Percentiles rank a stretch among this genome's conserved stretches.
Conservation (phyloP, 2,797 vertebrate genomes). For the Chloroceryle amazona region DNA sequence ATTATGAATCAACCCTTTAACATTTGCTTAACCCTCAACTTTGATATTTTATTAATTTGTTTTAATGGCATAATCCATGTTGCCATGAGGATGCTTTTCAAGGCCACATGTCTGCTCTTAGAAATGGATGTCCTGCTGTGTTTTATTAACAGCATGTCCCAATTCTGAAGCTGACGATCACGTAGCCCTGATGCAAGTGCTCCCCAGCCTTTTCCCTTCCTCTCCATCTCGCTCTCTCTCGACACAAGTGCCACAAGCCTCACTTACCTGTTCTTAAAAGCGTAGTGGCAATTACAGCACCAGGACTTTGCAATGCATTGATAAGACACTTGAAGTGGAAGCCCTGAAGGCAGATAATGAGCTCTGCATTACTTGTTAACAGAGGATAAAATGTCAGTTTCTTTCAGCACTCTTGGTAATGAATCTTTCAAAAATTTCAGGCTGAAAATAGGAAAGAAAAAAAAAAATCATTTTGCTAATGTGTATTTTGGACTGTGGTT, state of each 20-base stretch:
- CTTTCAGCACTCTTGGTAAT: not conserved
- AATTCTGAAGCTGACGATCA: not conserved
- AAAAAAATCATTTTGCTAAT: not conserved
- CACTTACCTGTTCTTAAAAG: not conserved
- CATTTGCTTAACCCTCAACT: not conserved
- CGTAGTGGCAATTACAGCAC: not conserved
- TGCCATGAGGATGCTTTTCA: conserved; percentile 45
- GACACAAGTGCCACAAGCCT: not conserved
- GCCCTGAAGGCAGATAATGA: not conserved
- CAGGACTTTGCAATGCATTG: not conserved
- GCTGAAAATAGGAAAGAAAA: not conserved
- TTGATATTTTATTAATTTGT: conserved; percentile 50
- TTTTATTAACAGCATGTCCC: not conserved
- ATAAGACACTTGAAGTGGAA: not conserved
- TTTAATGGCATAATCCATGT: not conserved
- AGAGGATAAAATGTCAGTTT: not conserved
- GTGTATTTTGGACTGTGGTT: not conserved
- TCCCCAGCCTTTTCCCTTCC: not conserved
- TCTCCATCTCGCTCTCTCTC: not conserved
- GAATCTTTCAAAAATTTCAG: not conserved
- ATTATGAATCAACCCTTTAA: not conserved
- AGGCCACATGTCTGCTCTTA: not conserved
- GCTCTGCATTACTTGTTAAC: not conserved
- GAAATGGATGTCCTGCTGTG: not conserved
- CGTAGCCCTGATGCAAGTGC: not conserved